Evolutionary conservation across 2,888 invertebrate genomes (phyloP), one percentile per base, ranked within the genome.

Genomic region (Luperina testacea): DNA sequence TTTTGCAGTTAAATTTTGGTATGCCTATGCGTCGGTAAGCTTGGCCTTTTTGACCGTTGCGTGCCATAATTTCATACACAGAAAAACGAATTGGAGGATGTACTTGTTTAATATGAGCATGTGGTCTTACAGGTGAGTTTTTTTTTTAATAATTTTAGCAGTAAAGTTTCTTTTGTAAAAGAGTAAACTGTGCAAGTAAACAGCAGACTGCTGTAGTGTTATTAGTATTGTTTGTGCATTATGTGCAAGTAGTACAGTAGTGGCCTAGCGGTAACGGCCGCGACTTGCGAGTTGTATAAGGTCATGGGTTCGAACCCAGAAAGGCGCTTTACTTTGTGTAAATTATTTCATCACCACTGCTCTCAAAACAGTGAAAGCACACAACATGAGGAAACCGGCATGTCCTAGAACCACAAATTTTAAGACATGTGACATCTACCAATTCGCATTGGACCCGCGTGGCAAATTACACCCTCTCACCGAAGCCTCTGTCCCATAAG

Each of bases 41-140:
- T 92, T 98, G 3, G 95, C 97, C 0, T 97, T 97, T 96, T 95
- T 97, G 0, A 95, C 97, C 0, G 97, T 98, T 20, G 96, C 97
- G 4, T 97, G 98, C 0, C 98, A 98, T 92, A 98, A 98, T 92
- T 98, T 98, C 91, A 97, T 98, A 88, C 98, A 98, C 91, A 97
- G 97, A 89, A 97, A 97, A 80, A 98, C 98, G 80, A 98, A 98
- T 92, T 98, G 98, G 97, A 97, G 98, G 78, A 98, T 98, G 98
- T 98, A 98, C 90, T 97, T 98, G 80, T 98, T 98, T 90, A 98
- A 98, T 90, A 94, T 98, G 81, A 97, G 97, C 32, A 91, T 98
- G 87, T 96, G 98, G 97, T 97, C 98, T 4, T 97, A 97, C 72
- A 97, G 97, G 97, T 97, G 92, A 92, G 91, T 78, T 6, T 63